Conservation (phyloP, 1,140 invertebrate species). For the Calycopis cecrops region DNA sequence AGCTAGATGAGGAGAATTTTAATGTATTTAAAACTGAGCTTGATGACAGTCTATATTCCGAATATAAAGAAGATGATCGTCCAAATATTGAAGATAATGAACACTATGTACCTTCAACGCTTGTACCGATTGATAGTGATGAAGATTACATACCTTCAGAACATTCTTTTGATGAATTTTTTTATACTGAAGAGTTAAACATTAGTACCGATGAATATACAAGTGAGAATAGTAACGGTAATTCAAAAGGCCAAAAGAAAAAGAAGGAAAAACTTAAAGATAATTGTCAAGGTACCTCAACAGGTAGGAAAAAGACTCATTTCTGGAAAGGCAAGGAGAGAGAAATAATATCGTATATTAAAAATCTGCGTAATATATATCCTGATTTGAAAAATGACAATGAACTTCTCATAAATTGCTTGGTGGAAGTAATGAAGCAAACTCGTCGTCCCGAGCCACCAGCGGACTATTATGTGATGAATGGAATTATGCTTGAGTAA, state of each 20-base stretch:
- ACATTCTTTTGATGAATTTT: not conserved
- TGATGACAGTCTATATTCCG: not conserved
- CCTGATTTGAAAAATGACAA: conserved; percentile 38
- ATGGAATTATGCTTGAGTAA: conserved; percentile 50
- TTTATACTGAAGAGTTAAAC: not conserved
- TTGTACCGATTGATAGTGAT: conserved; percentile 15
- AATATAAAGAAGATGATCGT: not conserved
- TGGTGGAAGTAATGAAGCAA: conserved; percentile 48
- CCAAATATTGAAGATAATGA: not conserved
- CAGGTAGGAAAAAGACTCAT: conserved; percentile 26
- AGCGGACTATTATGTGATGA: conserved; percentile 41
- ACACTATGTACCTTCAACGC: not conserved
- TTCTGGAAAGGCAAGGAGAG: conserved; percentile 12
- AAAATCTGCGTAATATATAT: conserved; percentile 40
- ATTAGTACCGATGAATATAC: conserved; percentile 19
- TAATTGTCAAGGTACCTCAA: conserved; percentile 14
- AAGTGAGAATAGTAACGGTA: conserved; percentile 12
- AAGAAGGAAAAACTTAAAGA: no score
- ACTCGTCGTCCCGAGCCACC: conserved; percentile 41
- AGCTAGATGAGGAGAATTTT: conserved; percentile 13
- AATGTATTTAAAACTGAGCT: conserved; percentile 11
- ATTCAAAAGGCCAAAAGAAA: no score
- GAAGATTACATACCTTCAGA: conserved; percentile 26
- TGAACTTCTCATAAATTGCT: conserved; percentile 35
- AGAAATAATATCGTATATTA: conserved; percentile 44